Evolutionary conservation across 2,113 vertebrate species (phyloP).

Genomic region (Alosa alosa): DNA sequence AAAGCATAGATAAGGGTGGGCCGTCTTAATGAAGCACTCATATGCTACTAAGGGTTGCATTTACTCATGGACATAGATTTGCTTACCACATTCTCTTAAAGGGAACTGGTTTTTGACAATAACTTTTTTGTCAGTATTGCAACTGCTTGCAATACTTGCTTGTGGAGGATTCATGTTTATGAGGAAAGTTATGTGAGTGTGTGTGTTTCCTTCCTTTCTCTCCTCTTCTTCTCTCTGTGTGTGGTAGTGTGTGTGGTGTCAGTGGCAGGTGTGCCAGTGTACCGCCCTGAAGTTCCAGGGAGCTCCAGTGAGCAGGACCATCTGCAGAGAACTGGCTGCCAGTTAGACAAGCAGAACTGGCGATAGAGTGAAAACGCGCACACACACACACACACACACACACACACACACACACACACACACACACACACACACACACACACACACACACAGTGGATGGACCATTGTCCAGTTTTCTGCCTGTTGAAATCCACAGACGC

Average conservation of each 20-base stretch:
- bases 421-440: too few relatives aligned
- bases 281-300: too few relatives aligned
- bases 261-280: too few relatives aligned
- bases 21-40: background rate
- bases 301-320: background rate
- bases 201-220: background rate
- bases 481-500: background rate
- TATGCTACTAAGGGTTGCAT: background rate
- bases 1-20: too few relatives aligned
- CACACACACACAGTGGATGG: too few relatives aligned
- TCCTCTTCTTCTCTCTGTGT: background rate
- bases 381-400: too few relatives aligned
- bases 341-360: too few relatives aligned
- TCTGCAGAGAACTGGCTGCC: background rate
- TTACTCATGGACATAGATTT: background rate
- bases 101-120: background rate
- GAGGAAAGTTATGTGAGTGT: background rate
- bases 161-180: background rate
- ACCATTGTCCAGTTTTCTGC: too few relatives aligned
- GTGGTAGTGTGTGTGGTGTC: constrained; percentile 8
- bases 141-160: background rate
- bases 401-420: too few relatives aligned
- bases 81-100: background rate
- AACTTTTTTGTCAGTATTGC: background rate
- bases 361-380: too few relatives aligned